Evolutionary conservation across 2,888 invertebrate genomes (phyloP).

Genomic region (Dorcus parallelipipedus): DNA sequence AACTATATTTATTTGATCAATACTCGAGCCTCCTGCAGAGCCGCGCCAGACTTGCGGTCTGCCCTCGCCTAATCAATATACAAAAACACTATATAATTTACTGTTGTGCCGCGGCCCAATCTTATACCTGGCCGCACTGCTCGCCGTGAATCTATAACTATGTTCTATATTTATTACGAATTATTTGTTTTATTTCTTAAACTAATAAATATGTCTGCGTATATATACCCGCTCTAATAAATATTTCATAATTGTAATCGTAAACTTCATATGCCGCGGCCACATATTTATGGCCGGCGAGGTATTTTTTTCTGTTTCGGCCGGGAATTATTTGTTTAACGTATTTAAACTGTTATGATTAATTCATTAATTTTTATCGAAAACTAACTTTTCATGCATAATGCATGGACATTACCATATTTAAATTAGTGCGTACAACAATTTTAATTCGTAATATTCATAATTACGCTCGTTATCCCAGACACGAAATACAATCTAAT

Average conservation of each 20-base stretch:
- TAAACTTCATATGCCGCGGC: conserved; percentile 32
- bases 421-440: too few relatives aligned
- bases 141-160: conserved; percentile 40
- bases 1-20: conserved; percentile 49
- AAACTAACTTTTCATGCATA: neutral
- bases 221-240: conserved; percentile 45
- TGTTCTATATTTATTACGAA: conserved; percentile 43
- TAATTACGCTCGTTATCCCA: too few relatives aligned
- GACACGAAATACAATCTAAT: too few relatives aligned
- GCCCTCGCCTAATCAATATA: conserved; percentile 47
- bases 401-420: neutral
- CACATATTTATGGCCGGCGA: conserved; percentile 12
- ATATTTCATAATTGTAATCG: conserved; percentile 46
- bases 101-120: conserved; percentile 38
- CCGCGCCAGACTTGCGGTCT: conserved; percentile 47
- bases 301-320: neutral
- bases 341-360: neutral
- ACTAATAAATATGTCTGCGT: conserved; percentile 48
- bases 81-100: conserved; percentile 48
- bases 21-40: conserved; percentile 47
- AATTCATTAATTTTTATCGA: neutral
- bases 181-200: conserved; percentile 48
- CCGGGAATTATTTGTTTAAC: neutral
- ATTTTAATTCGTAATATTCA: too few relatives aligned
- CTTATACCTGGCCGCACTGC: conserved; percentile 33